phyloP scores from a whole-genome alignment of 2,113 vertebrate species.

The Dicaeum eximium region DNA sequence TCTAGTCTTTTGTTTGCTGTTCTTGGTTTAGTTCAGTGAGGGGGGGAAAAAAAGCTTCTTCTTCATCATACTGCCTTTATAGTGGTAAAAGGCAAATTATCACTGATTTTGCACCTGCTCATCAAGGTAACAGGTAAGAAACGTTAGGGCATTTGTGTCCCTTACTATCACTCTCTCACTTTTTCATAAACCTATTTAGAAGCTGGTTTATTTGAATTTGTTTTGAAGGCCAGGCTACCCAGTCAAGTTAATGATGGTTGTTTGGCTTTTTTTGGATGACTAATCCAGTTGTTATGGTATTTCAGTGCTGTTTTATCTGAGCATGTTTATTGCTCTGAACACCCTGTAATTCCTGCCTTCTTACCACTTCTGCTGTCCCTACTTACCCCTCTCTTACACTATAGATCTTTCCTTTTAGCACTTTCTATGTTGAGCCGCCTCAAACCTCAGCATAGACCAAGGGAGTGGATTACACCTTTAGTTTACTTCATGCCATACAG shows the following conservation, averaged over 20 bases:
- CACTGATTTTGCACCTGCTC: neutral
- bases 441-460: neutral
- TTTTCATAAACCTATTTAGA: neutral
- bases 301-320: neutral
- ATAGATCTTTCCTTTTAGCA: neutral
- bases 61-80: neutral
- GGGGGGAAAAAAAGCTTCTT: neutral
- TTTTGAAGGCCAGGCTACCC: neutral
- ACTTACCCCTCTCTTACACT: neutral
- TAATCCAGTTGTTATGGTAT: neutral
- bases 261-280: neutral
- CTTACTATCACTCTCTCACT: neutral
- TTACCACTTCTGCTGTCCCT: neutral
- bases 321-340: neutral
- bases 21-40: neutral
- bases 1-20: neutral
- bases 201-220: neutral
- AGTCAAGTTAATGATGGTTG: neutral
- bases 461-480: neutral
- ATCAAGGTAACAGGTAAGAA: neutral
- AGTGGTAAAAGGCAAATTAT: neutral
- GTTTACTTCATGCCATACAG: neutral
- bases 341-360: neutral
- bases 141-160: neutral
- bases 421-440: neutral